phyloP scores from a whole-genome alignment of 2,113 vertebrate species.

The Plestiodon gilberti region DNA sequence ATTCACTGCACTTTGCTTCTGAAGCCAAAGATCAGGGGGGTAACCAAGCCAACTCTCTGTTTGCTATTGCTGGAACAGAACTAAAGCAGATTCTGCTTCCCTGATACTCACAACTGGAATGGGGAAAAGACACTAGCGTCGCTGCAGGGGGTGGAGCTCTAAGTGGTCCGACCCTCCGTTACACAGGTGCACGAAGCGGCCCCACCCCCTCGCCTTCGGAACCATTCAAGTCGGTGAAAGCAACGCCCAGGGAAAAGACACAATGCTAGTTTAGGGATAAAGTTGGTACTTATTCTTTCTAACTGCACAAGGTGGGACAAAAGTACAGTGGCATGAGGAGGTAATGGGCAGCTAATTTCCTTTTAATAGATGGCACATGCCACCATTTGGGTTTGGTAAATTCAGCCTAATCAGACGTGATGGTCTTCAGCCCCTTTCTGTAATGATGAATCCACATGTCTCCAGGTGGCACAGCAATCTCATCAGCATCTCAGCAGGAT shows the following conservation, averaged over 20 bases:
- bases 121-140: neutral
- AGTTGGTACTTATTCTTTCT: neutral
- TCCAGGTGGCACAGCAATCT: conserved; percentile 5
- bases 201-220: too few species aligned
- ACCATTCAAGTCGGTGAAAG: too few species aligned
- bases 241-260: conserved; percentile 1
- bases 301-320: neutral
- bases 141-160: neutral
- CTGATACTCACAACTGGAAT: neutral
- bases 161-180: too few species aligned
- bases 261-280: neutral
- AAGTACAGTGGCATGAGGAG: neutral
- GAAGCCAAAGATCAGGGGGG: neutral
- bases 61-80: neutral
- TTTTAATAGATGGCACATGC: neutral
- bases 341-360: neutral
- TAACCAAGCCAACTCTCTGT: neutral
- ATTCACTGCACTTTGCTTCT: neutral
- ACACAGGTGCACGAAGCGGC: too few species aligned
- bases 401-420: neutral
- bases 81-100: neutral
- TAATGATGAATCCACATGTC: neutral
- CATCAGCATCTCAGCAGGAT: neutral
- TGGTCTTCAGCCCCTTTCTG: neutral
- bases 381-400: neutral